phyloP scores from a whole-genome alignment of 2,888 invertebrate genomes.

The Thereva unica region DNA sequence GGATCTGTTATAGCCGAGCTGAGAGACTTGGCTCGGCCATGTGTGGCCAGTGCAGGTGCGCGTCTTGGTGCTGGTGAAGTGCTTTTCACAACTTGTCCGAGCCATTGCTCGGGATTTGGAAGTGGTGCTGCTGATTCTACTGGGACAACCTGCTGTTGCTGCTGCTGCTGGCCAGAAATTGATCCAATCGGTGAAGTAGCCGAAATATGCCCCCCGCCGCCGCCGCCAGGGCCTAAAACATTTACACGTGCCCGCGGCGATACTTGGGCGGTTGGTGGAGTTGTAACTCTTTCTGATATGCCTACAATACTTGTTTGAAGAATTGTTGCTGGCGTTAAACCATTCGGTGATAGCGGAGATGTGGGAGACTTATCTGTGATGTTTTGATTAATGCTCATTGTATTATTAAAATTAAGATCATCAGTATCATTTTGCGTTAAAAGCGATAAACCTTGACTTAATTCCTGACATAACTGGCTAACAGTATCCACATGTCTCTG shows the following conservation, averaged over 20 bases:
- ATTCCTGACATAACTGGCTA: constrained; percentile 75
- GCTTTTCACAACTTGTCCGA: constrained; percentile 72
- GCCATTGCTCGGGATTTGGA: constrained; percentile 83
- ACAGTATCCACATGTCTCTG: constrained; percentile 64
- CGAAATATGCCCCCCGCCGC: constrained; percentile 64
- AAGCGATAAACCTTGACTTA: constrained; percentile 70
- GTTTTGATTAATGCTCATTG: constrained; percentile 63
- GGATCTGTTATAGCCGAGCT: constrained; percentile 68
- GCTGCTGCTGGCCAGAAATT: too few relatives aligned
- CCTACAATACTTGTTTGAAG: constrained; percentile 16
- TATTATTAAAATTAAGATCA: constrained; percentile 64
- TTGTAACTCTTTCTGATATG: constrained; percentile 39
- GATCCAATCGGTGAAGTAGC: constrained; percentile 53
- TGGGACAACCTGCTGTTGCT: constrained; percentile 49
- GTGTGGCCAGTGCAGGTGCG: constrained; percentile 62
- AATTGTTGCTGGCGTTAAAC: constrained; percentile 21
- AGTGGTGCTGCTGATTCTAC: constrained; percentile 60
- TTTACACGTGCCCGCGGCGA: constrained; percentile 68
- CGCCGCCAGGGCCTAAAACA: constrained; percentile 51
- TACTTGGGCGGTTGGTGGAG: constrained; percentile 54
- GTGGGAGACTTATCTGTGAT: constrained; percentile 52
- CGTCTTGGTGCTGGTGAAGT: constrained; percentile 62
- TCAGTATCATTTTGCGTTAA: constrained; percentile 64
- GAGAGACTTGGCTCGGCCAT: constrained; percentile 65
- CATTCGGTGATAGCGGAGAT: constrained; percentile 24